Evolutionary conservation across 2,888 invertebrate species (phyloP).

Genomic region (Drepana falcataria): DNA sequence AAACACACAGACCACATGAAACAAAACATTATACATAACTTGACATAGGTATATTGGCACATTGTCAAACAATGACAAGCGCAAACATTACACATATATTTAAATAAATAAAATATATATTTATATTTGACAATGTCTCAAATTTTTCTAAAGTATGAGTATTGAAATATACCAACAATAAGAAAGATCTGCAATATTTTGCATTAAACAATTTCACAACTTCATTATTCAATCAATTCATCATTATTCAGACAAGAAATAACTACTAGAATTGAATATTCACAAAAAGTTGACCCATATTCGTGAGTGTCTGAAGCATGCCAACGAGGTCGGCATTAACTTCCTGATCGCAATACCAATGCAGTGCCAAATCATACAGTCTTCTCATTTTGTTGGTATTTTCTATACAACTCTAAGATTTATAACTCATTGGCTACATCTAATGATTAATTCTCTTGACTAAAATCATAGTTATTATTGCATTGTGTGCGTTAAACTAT

Average conservation of each 20-base stretch:
- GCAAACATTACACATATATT: conserved; percentile 3
- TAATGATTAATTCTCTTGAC: background rate
- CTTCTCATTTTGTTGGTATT: background rate
- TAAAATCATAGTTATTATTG: background rate
- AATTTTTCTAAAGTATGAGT: conserved; percentile 5
- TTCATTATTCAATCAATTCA: too few relatives aligned
- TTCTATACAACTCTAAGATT: background rate
- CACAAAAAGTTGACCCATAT: background rate
- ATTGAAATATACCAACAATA: background rate
- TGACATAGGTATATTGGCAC: conserved; percentile 8
- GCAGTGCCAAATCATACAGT: background rate
- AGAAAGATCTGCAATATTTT: background rate
- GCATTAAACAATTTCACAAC: too few relatives aligned
- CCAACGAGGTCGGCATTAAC: background rate
- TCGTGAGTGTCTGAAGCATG: background rate
- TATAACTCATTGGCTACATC: background rate
- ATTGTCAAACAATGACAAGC: conserved; percentile 21
- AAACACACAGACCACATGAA: conserved; percentile 46
- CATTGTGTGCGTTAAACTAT: background rate
- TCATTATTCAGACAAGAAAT: too few relatives aligned
- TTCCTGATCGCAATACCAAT: background rate
- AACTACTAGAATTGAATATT: too few relatives aligned
- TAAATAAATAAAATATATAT: conserved; percentile 4
- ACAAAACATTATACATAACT: too few relatives aligned
- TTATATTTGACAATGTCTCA: conserved; percentile 33